A percentile compares a stretch with the other conserved stretches of the same genome.
Evolutionary conservation across 2,888 invertebrate genomes (phyloP).

Genomic region (Trachelus tabidus): DNA sequence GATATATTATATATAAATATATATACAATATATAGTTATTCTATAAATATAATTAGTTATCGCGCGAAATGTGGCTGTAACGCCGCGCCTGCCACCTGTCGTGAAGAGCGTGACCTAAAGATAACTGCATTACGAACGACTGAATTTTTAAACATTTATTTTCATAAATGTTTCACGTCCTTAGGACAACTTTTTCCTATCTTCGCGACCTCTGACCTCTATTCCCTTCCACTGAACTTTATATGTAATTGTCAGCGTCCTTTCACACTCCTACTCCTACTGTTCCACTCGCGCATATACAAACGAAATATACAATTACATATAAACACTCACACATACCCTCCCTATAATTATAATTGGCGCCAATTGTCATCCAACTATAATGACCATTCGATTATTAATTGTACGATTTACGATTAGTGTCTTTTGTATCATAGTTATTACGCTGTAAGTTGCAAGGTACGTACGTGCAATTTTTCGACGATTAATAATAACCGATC

Average conservation of each 20-base stretch:
- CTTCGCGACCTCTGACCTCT: conserved; percentile 9
- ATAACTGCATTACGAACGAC: conserved; percentile 39
- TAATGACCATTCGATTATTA: conserved; percentile 45
- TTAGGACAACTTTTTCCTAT: neutral
- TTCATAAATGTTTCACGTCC: conserved; percentile 31
- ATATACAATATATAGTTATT: conserved; percentile 30
- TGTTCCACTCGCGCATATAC: too few relatives aligned
- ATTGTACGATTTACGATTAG: conserved; percentile 47
- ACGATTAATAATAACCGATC: conserved; percentile 62
- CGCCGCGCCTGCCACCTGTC: conserved; percentile 16
- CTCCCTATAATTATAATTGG: conserved; percentile 11
- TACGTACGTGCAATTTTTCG: conserved; percentile 60
- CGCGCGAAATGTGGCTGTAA: conserved; percentile 23
- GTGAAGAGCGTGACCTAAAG: conserved; percentile 11
- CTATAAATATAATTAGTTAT: conserved; percentile 31
- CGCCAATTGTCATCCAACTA: conserved; percentile 31
- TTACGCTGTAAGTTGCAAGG: conserved; percentile 56
- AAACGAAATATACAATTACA: too few relatives aligned
- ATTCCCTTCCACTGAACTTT: conserved; percentile 30
- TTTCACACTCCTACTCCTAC: conserved; percentile 9
- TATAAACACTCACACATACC: neutral
- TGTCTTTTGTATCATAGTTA: conserved; percentile 62
- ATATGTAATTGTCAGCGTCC: conserved; percentile 36
- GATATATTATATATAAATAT: conserved; percentile 30
- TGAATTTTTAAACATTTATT: conserved; percentile 39